A percentile compares a stretch with the other conserved stretches of the same genome.
These are phyloP conservation scores for Zhengitettix transpicula DNA, from an alignment of 2,888 invertebrate genomes.

Conservation along the genomic window DNA sequence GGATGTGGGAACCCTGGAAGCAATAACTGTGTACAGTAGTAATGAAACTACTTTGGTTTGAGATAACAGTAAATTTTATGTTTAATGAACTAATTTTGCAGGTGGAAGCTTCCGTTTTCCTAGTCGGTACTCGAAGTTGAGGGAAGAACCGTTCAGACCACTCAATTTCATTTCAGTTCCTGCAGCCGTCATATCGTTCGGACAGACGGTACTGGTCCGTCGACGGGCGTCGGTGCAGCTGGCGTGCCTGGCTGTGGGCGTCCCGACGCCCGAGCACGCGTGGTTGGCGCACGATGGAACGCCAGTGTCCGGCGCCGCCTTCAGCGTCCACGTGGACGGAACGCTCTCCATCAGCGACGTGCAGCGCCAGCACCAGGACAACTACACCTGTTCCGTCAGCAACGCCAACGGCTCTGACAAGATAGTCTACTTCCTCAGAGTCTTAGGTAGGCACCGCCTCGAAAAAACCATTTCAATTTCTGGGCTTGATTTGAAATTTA, in stretches of 20 bases:
- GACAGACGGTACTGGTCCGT: constrained; percentile 9
- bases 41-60: too few relatives aligned
- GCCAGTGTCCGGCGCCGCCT: constrained; percentile 11
- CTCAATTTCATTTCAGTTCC: constrained; percentile 6
- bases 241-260: constrained; percentile 13
- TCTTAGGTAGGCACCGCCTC: constrained; percentile 18
- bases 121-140: too few relatives aligned
- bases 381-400: constrained; percentile 22
- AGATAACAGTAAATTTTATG: too few relatives aligned
- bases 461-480: too few relatives aligned
- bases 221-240: constrained; percentile 9
- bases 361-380: constrained; percentile 20
- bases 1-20: too few relatives aligned
- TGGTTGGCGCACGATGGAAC: constrained; percentile 16
- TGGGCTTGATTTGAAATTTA: too few relatives aligned
- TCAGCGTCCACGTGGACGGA: constrained; percentile 16
- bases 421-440: constrained; percentile 20
- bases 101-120: too few relatives aligned
- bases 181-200: constrained; percentile 15
- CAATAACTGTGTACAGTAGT: too few relatives aligned
- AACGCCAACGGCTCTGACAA: constrained; percentile 21
- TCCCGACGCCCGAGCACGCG: constrained; percentile 15
- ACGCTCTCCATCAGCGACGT: constrained; percentile 19
- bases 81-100: too few relatives aligned
- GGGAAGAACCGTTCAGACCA: too few relatives aligned